Evolutionary conservation across 2,797 vertebrate species (phyloP), one percentile per base, ranked within the genome.

Genomic region (Spondyliosoma cantharus): DNA sequence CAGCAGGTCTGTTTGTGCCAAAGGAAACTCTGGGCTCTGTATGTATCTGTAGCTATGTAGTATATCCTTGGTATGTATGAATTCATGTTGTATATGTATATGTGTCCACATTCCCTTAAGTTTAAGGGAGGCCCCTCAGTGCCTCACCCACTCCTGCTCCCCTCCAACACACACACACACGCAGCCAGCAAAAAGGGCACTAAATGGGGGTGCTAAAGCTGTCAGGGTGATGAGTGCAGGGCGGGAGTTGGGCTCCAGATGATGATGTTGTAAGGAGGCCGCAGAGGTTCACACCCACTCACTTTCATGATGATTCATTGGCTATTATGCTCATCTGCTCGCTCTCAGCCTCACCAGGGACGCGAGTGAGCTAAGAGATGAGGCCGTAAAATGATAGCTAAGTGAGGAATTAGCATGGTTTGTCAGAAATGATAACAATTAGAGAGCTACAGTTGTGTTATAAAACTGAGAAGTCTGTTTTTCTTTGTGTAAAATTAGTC

Each of bases 161-260:
- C 46, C 45, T 22, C 48, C 24, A 24, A 67, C 32, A 11, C 32
- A 20, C 56, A 56, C 62, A 49, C 43, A 52, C 17, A 25, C 37
- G 11, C 54, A 46, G 29, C 29, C 49, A 62, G 60, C 25, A 83
- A 82, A 86, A 84, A 71, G 52, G 71, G 54, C 24, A 20, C 86
- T 93, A 94, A 92, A 91, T 86, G 84, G 90, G 90, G 80, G 82
- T 67, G 56, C 88, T 93, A 90, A 91, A 93, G 90, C 89, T 83
- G 91, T 93, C 92, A 90, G 72, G 58, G 70, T 83, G 87, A 90
- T 78, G 87, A 89, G 86, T 71, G 62, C 82, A 69, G 82, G 86
- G 87, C 63, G 58, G 81, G 79, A 78, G 76, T 85, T 74, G 7
- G 29, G 74, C 76, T 76, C 81, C 71, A 78, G 82, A 81, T 85